Evolutionary conservation across 2,113 vertebrate species (phyloP).

Genomic region (Grantiella picta): DNA sequence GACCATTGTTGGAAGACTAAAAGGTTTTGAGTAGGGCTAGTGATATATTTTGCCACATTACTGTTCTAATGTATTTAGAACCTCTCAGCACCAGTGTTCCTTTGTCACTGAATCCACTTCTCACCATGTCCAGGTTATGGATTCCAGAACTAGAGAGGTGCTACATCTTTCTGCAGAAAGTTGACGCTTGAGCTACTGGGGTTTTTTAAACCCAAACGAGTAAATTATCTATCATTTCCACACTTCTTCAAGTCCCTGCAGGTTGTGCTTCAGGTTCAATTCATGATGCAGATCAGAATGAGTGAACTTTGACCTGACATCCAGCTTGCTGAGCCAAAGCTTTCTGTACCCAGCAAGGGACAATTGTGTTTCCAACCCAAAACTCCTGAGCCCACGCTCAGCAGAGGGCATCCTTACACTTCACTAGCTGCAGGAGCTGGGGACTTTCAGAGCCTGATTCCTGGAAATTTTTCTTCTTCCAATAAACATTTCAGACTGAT

Average conservation of each 20-base stretch:
- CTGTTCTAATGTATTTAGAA: not conserved
- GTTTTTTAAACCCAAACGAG: fast-evolving
- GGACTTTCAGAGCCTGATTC: not conserved
- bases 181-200: not conserved
- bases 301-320: not conserved
- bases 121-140: not conserved
- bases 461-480: slow-evolving; percentile 32
- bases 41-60: not conserved
- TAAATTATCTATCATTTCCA: not conserved
- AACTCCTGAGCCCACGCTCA: not conserved
- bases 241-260: not conserved
- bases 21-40: not conserved
- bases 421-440: not conserved
- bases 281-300: not conserved
- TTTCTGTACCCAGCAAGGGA: not conserved
- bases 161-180: not conserved
- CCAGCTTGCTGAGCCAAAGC: not conserved
- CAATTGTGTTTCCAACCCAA: not conserved
- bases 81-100: not conserved
- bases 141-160: not conserved
- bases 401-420: slow-evolving; percentile 59
- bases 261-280: not conserved
- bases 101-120: not conserved
- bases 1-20: not conserved
- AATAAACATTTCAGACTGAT: slow-evolving; percentile 54